Conservation (phyloP, 2,888 invertebrate species). For the Catocala sponsa region DNA sequence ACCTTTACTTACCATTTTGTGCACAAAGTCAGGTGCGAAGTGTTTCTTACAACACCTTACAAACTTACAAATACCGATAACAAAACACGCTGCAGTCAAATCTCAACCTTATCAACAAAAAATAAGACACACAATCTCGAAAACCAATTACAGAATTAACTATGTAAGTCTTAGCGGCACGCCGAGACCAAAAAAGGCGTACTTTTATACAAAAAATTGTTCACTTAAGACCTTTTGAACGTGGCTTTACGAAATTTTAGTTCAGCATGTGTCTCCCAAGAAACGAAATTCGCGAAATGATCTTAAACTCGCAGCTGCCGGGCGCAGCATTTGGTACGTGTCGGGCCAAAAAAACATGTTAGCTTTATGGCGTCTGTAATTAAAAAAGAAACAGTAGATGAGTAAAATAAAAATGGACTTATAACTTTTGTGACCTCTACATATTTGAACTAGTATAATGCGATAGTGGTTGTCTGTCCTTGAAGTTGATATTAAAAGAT, state of each 20-base stretch:
- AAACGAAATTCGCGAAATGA: conserved; percentile 78
- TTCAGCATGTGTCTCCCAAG: conserved; percentile 68
- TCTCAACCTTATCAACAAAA: conserved; percentile 6
- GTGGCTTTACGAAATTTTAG: conserved; percentile 40
- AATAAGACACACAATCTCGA: conserved; percentile 24
- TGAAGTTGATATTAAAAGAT: too few species aligned
- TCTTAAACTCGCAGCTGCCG: conserved; percentile 76
- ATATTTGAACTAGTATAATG: background rate
- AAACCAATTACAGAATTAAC: conserved; percentile 13
- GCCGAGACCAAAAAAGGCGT: conserved; percentile 36
- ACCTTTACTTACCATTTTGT: conserved; percentile 41
- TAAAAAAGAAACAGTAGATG: conserved; percentile 43
- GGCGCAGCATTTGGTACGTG: conserved; percentile 83
- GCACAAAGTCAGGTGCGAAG: conserved; percentile 51
- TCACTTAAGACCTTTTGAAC: conserved; percentile 51
- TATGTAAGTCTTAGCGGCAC: conserved; percentile 19
- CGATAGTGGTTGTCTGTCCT: too few species aligned
- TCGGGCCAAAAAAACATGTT: conserved; percentile 61
- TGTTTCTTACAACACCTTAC: conserved; percentile 30
- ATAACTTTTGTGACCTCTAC: too few species aligned
- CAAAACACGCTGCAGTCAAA: conserved; percentile 8
- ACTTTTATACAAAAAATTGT: conserved; percentile 20
- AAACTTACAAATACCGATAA: background rate
- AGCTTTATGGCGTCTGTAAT: conserved; percentile 51
- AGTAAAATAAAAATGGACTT: background rate